Conservation (phyloP, 2,113 vertebrate genomes). For the Arothron firmamentum region DNA sequence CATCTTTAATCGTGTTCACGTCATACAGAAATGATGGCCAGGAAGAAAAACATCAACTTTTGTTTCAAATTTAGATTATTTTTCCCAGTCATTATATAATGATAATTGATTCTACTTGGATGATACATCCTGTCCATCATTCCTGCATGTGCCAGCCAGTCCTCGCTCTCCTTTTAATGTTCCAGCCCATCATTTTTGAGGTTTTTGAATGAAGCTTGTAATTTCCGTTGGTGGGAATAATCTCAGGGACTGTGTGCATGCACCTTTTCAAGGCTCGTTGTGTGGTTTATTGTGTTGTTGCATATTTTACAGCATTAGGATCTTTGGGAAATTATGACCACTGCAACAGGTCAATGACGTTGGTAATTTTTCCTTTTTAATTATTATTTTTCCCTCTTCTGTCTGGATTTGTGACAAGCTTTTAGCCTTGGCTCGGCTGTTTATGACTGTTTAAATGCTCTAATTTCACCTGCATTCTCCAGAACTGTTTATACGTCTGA, state of each 20-base stretch:
- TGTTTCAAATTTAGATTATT: no score
- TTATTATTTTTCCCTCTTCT: slow-evolving; percentile 74
- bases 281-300: slow-evolving; percentile 94
- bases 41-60: background rate
- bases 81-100: no score
- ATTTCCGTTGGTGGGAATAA: background rate
- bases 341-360: slow-evolving; percentile 94
- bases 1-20: slow-evolving; percentile 10
- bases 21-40: background rate
- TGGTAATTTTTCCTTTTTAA: slow-evolving; percentile 94
- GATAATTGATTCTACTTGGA: no score
- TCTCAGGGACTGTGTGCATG: slow-evolving; percentile 49
- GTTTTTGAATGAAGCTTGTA: background rate
- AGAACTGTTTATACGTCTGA: slow-evolving; percentile 47
- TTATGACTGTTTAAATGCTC: slow-evolving; percentile 43
- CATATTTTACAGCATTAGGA: slow-evolving; percentile 98
- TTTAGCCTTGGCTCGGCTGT: slow-evolving; percentile 44
- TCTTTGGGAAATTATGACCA: slow-evolving; percentile 95
- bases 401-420: slow-evolving; percentile 52
- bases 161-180: background rate
- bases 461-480: slow-evolving; percentile 41
- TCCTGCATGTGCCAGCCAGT: background rate
- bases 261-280: slow-evolving; percentile 81
- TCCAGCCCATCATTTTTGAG: slow-evolving; percentile 14
- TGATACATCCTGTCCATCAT: background rate